Evolutionary conservation across 2,797 vertebrate species (phyloP), one percentile per base, ranked within the genome.

Genomic region (Zenarchopterus dispar): DNA sequence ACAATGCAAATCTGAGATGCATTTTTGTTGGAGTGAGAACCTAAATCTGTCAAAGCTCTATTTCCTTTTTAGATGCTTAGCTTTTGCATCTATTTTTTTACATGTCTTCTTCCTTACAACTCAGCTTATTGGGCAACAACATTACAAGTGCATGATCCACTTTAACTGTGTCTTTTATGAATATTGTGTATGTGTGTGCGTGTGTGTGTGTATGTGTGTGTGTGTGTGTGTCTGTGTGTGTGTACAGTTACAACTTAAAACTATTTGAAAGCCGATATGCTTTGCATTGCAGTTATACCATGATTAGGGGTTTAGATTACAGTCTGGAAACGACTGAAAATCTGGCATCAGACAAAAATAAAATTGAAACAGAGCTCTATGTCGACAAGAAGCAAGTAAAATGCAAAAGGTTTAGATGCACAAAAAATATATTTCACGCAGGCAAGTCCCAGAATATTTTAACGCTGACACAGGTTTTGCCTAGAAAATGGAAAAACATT

Each of bases 1-100:
- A 61, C 31, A 64, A 55, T 21, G 52, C 11, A 64, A 54, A 47
- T 47, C 24, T 39, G 59, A 52, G 43, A 11, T 3, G n/a, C 16
- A 54, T 17, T 18, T 56, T 48, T 36, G 19, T 36, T 44, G 9
- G 21, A 44, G 17, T 33, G 16, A 47, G 4, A n/a, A 1, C 10
- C 42, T 31, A 42, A 28, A 18, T 1, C 17, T 33, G 39, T 48
- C 17, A 36, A 55, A 56, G 52, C 6, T 10, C 1, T n/a, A 2
- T 24, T 48, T 53, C 4, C 8, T 22, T 59, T 52, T 17, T 24
- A 19, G 1, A 4, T 24, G 44, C 15, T 2, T 67, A 8, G 8
- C 16, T 53, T 48, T 61, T 31, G 11, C 43, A 43, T 11, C 0
- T 26, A 28, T 47, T 53, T 64, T 39, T 52, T 46, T 56, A 47